Evolutionary conservation across 2,797 vertebrate genomes (phyloP).

Genomic region (Channa striata): DNA sequence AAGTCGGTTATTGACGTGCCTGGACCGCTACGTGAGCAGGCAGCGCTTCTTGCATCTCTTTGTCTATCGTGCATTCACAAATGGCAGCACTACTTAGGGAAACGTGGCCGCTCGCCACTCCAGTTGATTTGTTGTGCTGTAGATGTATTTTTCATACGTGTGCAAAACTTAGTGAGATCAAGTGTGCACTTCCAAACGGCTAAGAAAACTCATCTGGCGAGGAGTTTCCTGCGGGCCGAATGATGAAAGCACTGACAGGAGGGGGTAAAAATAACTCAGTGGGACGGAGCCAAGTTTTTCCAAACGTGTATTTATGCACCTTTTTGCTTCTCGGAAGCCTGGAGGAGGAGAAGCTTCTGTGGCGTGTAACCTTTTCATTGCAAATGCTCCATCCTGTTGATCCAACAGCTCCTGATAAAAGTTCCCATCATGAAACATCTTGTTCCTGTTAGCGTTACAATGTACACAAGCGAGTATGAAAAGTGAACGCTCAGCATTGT

Average conservation of each 20-base stretch:
- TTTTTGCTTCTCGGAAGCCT: constrained; percentile 55
- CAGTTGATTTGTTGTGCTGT: constrained; percentile 35
- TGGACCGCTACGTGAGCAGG: constrained; percentile 17
- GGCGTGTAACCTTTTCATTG: constrained; percentile 44
- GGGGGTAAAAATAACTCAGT: constrained; percentile 63
- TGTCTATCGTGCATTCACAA: constrained; percentile 36
- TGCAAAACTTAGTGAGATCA: constrained; percentile 59
- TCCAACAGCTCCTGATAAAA: constrained; percentile 55
- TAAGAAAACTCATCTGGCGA: constrained; percentile 51
- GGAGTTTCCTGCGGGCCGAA: constrained; percentile 51
- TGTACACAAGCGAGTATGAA: constrained; percentile 55
- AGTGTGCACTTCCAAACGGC: constrained; percentile 33
- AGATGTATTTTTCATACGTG: constrained; percentile 43
- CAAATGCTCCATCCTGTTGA: constrained; percentile 38
- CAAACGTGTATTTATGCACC: constrained; percentile 52
- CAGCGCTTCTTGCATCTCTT: constrained; percentile 18
- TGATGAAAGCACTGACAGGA: constrained; percentile 56
- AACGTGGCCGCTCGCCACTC: constrained; percentile 42
- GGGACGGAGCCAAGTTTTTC: constrained; percentile 47
- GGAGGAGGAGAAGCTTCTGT: constrained; percentile 46
- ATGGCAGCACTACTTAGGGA: constrained; percentile 34
- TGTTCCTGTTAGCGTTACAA: constrained; percentile 67
- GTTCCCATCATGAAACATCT: constrained; percentile 61
- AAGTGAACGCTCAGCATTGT: constrained; percentile 67
- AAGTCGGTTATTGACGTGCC: constrained; percentile 36